phyloP scores from a whole-genome alignment of 2,797 vertebrate species.

The Microctenopoma stevenorrisi region DNA sequence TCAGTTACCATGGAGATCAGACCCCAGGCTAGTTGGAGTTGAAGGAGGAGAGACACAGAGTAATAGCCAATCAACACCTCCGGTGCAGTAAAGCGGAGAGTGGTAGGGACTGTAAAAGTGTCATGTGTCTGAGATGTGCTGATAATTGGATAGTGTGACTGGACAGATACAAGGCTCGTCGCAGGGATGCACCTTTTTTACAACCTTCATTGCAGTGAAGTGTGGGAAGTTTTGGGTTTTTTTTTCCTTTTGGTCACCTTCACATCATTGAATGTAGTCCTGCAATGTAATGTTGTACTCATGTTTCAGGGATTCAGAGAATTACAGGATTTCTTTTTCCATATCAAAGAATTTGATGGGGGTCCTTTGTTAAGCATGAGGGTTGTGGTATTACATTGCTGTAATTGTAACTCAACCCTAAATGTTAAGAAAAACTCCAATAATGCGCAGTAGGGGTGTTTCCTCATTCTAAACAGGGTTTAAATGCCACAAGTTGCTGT shows the following conservation, averaged over 20 bases:
- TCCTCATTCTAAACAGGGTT: neutral
- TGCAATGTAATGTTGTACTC: no score
- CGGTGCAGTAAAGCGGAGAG: slow-evolving; percentile 4
- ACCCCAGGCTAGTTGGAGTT: slow-evolving; percentile 19
- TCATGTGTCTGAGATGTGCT: neutral
- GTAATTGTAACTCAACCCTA: neutral
- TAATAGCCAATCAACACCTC: slow-evolving; percentile 39
- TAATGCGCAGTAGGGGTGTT: neutral
- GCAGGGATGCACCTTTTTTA: neutral
- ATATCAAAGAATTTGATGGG: neutral
- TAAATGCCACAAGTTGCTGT: neutral
- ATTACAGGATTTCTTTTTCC: neutral
- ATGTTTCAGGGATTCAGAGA: no score
- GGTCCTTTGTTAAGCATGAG: neutral
- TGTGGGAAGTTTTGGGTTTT: neutral
- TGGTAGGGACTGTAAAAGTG: neutral
- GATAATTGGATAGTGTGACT: slow-evolving; percentile 22
- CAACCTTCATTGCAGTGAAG: neutral
- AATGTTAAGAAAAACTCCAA: neutral
- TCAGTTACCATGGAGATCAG: slow-evolving; percentile 56
- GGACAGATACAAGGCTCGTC: neutral
- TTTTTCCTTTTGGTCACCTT: neutral
- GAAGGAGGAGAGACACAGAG: slow-evolving; percentile 31
- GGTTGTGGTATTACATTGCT: neutral
- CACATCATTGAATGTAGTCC: no score